These are phyloP conservation scores for Falco punctatus DNA, from an alignment of 2,113 vertebrate genomes.

Conservation along the genomic window DNA sequence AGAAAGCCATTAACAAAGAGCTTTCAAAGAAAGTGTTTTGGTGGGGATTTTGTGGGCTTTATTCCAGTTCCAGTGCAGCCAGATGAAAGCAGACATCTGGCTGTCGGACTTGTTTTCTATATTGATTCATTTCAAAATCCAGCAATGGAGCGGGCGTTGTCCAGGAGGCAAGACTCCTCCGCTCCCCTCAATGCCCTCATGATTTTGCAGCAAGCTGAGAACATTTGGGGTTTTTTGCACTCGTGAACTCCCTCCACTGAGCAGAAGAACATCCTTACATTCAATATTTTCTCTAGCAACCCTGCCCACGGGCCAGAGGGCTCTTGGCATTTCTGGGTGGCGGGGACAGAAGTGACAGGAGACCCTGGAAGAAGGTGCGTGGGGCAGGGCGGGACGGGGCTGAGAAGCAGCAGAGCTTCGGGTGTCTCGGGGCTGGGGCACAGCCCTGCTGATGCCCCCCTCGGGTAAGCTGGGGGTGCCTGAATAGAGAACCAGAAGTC, in stretches of 20 bases:
- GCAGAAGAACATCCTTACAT: not conserved
- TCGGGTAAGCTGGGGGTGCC: accelerated
- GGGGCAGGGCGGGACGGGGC: not conserved
- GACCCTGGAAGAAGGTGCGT: not conserved
- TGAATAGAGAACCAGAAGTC: not conserved
- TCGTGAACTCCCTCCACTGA: not conserved
- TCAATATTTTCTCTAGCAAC: not conserved
- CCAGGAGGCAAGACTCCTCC: not conserved
- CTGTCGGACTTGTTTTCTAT: not conserved
- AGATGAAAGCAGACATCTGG: constrained; percentile 64
- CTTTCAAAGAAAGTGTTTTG: constrained; percentile 44
- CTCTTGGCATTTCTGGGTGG: not conserved
- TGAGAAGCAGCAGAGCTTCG: not conserved
- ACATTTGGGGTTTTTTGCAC: not conserved
- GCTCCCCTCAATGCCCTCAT: accelerated
- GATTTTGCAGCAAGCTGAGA: not conserved
- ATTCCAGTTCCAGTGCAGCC: constrained; percentile 31
- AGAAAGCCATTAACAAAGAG: constrained; percentile 20
- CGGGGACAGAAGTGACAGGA: not conserved
- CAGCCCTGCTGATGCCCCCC: not conserved
- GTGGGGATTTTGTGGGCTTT: constrained; percentile 44
- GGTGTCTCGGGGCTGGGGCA: not conserved
- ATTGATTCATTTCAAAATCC: constrained; percentile 31
- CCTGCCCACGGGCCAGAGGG: not conserved
- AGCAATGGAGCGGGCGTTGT: not conserved